These are phyloP conservation scores for Archilochus colubris DNA, from an alignment of 2,113 vertebrate species.

Conservation along the genomic window DNA sequence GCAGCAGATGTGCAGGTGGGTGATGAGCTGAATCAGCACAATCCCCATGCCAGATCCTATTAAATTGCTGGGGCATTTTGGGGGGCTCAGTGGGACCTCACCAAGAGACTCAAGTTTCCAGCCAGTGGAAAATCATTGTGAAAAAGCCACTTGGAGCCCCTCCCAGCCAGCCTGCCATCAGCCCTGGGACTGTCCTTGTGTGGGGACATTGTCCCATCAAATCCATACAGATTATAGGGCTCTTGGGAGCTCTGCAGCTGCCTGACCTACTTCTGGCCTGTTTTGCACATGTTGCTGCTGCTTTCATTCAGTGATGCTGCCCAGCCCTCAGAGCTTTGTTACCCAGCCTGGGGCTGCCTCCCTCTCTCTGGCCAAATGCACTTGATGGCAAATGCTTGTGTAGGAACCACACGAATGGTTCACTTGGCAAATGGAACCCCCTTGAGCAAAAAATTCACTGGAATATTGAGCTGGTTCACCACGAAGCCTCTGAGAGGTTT, in stretches of 20 bases:
- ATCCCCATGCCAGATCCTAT: too few species aligned
- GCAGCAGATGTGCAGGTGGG: not conserved
- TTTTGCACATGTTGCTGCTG: not conserved
- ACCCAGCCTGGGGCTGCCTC: not conserved
- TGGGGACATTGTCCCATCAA: accelerated
- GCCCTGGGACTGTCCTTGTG: accelerated
- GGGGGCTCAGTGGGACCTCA: not conserved
- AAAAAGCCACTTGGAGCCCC: accelerated
- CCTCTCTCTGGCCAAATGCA: not conserved
- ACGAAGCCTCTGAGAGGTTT: accelerated
- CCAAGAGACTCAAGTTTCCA: not conserved
- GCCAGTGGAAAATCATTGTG: not conserved
- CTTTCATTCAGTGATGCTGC: not conserved
- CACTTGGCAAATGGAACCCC: not conserved
- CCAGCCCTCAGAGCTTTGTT: not conserved
- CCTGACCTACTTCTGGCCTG: constrained; percentile 24
- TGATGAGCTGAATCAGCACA: too few species aligned
- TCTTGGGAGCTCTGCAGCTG: not conserved
- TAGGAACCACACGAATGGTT: not conserved
- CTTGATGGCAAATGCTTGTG: accelerated
- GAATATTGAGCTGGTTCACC: not conserved
- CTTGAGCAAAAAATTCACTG: not conserved
- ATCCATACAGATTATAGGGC: accelerated
- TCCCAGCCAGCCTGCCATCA: not conserved
- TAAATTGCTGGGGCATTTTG: too few species aligned